Conservation (phyloP, 1,140 invertebrate species). For the Anastrepha obliqua region DNA sequence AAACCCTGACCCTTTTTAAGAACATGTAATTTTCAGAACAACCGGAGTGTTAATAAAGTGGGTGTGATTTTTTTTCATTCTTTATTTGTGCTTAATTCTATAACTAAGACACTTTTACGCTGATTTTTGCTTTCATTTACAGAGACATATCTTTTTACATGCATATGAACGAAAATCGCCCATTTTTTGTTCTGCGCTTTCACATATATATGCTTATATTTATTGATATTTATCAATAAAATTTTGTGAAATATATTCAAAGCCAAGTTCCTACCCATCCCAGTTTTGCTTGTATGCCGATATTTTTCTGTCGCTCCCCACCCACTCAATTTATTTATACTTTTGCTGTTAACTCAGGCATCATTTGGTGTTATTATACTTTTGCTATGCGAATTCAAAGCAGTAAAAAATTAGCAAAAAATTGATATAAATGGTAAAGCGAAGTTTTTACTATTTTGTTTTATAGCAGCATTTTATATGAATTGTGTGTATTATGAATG, state of each 20-base stretch:
- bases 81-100: no score
- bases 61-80: no score
- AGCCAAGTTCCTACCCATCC: neutral
- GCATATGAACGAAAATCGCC: no score
- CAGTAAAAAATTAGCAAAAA: neutral
- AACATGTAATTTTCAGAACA: no score
- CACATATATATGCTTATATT: neutral
- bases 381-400: neutral
- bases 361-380: slow-evolving; percentile 17
- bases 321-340: neutral
- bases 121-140: neutral
- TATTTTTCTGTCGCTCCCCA: neutral
- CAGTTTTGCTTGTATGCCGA: neutral
- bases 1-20: no score
- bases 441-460: neutral
- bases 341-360: neutral
- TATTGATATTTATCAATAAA: neutral
- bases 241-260: neutral
- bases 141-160: neutral
- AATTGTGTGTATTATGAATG: neutral
- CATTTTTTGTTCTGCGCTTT: neutral
- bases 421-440: neutral
- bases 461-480: neutral
- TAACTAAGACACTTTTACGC: no score
- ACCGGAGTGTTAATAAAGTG: no score